Percentiles rank a stretch among this genome's conserved stretches.
Evolutionary conservation across 2,113 vertebrate genomes (phyloP).

Genomic region (Cyprinodon tularosa): DNA sequence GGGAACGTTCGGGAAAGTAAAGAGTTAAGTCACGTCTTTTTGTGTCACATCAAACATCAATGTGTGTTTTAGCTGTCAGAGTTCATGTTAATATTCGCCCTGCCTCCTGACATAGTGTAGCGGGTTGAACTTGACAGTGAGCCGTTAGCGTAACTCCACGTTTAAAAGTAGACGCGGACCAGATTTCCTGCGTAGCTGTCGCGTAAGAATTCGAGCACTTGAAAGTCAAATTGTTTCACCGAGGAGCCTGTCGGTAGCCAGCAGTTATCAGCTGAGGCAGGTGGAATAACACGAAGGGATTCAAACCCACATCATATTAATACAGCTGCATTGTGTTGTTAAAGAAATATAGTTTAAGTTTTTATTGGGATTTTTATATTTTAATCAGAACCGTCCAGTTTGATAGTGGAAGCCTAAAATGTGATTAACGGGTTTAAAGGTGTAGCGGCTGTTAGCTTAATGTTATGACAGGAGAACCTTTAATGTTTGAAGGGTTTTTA

Average conservation of each 20-base stretch:
- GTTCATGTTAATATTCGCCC: constrained; percentile 34
- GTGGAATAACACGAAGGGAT: constrained; percentile 30
- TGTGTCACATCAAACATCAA: constrained; percentile 12
- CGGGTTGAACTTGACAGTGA: constrained; percentile 57
- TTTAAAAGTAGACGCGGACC: neutral
- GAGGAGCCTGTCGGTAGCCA: constrained; percentile 10
- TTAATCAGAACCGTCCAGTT: neutral
- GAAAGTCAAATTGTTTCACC: constrained; percentile 65
- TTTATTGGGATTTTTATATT: neutral
- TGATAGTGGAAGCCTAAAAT: neutral
- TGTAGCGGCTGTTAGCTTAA: neutral
- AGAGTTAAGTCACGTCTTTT: constrained; percentile 88
- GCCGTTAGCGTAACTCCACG: constrained; percentile 53
- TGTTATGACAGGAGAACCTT: neutral
- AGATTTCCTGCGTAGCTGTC: constrained; percentile 25
- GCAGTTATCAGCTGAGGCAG: constrained; percentile 35
- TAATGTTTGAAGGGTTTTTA: neutral
- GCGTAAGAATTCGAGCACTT: constrained; percentile 51
- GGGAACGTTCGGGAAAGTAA: constrained; percentile 98
- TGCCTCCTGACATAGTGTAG: constrained; percentile 11
- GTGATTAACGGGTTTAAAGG: neutral
- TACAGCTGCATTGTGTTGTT: neutral
- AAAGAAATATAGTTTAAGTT: neutral
- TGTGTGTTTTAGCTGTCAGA: constrained; percentile 18
- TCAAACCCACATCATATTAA: neutral